Evolutionary conservation across 1,140 invertebrate genomes (phyloP), one percentile per base, ranked within the genome.

Genomic region (Cepaea nemoralis): DNA sequence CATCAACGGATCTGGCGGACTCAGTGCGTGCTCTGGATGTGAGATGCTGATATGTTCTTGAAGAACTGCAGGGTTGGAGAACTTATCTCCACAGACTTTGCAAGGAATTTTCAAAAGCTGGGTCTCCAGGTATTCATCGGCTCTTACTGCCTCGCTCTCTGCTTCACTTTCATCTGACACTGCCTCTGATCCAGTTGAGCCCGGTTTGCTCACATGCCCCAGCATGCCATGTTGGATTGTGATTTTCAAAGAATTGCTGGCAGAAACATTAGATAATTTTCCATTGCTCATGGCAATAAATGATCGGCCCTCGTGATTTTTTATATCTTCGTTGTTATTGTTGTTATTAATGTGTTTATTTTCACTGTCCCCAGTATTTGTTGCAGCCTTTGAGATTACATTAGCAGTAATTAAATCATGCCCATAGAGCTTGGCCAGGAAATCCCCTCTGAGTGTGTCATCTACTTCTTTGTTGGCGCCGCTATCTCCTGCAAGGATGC

Each of bases 401-500:
- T 63, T 39, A 22, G 31, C 27, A 45, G 45, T 45, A 22, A 83
- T 39, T 27, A 78, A 77, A n/a, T 85, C 80, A 22, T 59, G 81
- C 14, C 85, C 84, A 45, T 86, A 86, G 48, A 86, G 82, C 48
- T 83, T 85, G 75, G 85, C 83, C 22, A 87, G 85, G 48, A 85
- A 80, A 71, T 88, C 82, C 3, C 85, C 85, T 35, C 84, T 83
- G 1, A 85, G 84, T 37, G 83, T 83, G 77, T 81, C 82, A 63
- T 85, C 84, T 35, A 84, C 66, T 31, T 85, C 77, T 37, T 80
- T 59, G 55, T 77, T 77, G 24, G 81, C 48, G 37, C 83, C 76
- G 14, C 79, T 74, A 0, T 86, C 87, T 16, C 88, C 88, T 22
- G 89, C 89, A 27, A 89, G 81, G n/a, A 90, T 75, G 67, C 87